Evolutionary conservation across 1,140 invertebrate genomes (phyloP).

Genomic region (Ridgeia piscesae): DNA sequence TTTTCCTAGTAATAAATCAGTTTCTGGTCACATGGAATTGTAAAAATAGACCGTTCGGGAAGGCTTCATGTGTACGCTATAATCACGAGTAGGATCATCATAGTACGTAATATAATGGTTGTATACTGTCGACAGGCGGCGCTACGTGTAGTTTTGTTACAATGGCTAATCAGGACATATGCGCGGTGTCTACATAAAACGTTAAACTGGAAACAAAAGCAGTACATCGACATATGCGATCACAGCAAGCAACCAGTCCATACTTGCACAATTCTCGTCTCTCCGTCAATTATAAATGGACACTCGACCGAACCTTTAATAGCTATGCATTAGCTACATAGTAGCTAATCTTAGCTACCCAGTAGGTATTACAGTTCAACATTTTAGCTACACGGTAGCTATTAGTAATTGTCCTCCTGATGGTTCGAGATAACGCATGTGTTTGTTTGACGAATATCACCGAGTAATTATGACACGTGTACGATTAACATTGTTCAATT

Average conservation of each 20-base stretch:
- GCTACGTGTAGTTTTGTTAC: neutral
- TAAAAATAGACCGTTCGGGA: neutral
- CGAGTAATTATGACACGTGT: neutral
- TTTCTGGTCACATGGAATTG: neutral
- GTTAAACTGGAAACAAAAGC: neutral
- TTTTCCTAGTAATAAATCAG: neutral
- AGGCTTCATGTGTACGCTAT: neutral
- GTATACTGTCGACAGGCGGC: too few relatives aligned
- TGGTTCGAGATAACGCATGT: neutral
- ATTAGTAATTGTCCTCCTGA: neutral
- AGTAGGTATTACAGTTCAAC: neutral
- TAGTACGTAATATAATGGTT: too few relatives aligned
- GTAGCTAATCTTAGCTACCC: neutral
- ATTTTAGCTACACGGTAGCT: neutral
- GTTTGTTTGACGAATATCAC: neutral
- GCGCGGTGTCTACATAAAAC: neutral
- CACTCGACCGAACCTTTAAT: neutral
- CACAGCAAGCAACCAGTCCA: neutral
- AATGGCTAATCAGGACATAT: neutral
- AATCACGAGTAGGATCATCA: neutral
- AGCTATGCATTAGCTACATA: neutral
- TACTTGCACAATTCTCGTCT: neutral
- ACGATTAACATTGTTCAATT: neutral
- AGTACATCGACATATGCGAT: too few relatives aligned
- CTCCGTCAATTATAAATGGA: neutral